Base-by-base conservation (phyloP, 1,140 invertebrate species). In the Drosophila erecta region DNA sequence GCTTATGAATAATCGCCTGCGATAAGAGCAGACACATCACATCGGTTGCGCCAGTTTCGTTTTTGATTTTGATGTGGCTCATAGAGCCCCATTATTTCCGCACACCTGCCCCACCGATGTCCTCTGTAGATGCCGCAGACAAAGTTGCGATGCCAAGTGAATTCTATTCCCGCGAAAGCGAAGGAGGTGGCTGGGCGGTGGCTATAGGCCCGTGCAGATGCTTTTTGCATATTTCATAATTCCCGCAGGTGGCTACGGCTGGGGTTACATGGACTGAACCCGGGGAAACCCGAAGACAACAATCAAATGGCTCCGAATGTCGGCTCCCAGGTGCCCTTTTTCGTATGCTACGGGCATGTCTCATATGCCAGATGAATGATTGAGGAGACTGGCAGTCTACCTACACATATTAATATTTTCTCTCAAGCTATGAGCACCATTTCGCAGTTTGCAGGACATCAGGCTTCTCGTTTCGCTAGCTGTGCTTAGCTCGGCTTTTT, bases 181-280 rank as follows among this genome's bases (percentile, higher is more conserved):
- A 11, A 69, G 49, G 46, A 51, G 59, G 46, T 67, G 46, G 37
- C n/a, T 38, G 38, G n/a, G 14, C 3, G 40, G 17, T 61, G 65
- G 50, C 65, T 72, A 27, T 57, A 69, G 74, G 62, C 62, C 56
- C 73, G 40, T 40, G 47, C 62, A 60, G 50, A 69, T 76, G 72
- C 62, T 76, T 87, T 87, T 79, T 80, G 84, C 83, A 87, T 87
- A 89, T 83, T 87, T 89, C 83, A 87, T 87, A 89, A 89, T 54
- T 89, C 83, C 83, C 79, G 60, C 78, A 78, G 83, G 83, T 86
- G 78, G 38, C 65, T 73, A 22, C 24, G 46, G n/a, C 46, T 30
- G 24, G 24, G 27, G 33, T 20, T 46, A 37, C 46, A 40, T 66
- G 46, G 43, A 3, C 15, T 33, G 37, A 35, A 3, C n/a, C 14